Base-by-base conservation (phyloP, 2,113 vertebrate genomes). In the Barbus barbus region DNA sequence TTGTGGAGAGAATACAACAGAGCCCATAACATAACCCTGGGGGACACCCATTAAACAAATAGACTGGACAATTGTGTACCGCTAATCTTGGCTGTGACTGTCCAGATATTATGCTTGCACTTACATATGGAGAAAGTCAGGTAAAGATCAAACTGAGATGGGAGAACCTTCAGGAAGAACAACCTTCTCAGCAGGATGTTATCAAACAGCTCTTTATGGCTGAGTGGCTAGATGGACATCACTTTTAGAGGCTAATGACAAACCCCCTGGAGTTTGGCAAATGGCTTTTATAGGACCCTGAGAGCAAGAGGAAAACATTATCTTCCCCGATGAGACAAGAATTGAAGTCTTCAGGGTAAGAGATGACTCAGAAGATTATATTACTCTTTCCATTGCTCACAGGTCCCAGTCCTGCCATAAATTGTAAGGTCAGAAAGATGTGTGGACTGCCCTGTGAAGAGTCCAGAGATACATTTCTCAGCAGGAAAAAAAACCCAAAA, bases 241-340 rank as follows among this genome's bases (percentile, higher is more conserved):
- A 61, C 58, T 79, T 41, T 63, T 24, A 63, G 16, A 79, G 38
- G 58, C 24, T 46, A 79, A 63, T 63, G 58, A 61, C 36, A 79
- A 61, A 36, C 75, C 77, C 38, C 58, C 77, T 63, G 77, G 36
- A 63, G 77, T 79, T 79, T 79, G 77, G 63, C 77, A 79, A 79
- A 79, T 79, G 58, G 58, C 58, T 18, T 79, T 79, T 79, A 63
- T 28, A 18, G 14, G 77, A 79, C n/a, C 77, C 77, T 12, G 12
- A 16, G 75, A 78, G 22, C 51, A 78, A 20, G 36, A 78, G 16
- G 2, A 44, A 78, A 79, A 79, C 56, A 63, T 63, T 79, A 9
- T 24, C 77, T 79, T 24, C 1, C n/a, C 13, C 20, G 36, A 63
- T 63, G 58, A 79, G 58, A 63, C 33, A 44, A 12, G 38, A 79